Evolutionary conservation across 2,888 invertebrate species (phyloP), one percentile per base, ranked within the genome.

Genomic region (Dermolepida albohirtum): DNA sequence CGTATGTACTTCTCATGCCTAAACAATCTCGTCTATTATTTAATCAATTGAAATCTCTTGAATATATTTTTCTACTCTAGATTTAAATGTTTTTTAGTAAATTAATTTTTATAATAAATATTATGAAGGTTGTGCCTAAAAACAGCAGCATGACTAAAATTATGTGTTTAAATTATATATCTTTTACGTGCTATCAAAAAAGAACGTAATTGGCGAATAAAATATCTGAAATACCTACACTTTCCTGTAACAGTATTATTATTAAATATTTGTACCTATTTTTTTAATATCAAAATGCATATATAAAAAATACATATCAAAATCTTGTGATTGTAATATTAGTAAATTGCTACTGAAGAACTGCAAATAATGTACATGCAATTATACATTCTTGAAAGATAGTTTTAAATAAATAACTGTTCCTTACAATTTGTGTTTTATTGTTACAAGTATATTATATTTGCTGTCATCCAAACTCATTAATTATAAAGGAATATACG

Each of bases 401-500:
- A 67, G 63, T 67, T 67, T 67, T 67, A 63, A 67, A 67, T 67
- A 67, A 67, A 67, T 67, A 40, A 67, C 52, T 67, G 59, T 66
- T 66, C 66, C 66, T 66, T 57, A 49, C 7, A 14, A n/a, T 12
- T 5, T 16, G 50, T 41, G 29, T 66, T 59, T 66, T 47, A 44
- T 27, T 59, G 14, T 50, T 11, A 11, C 22, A 8, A 17, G 10
- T 22, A 8, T n/a, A 50, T 47, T 14, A 34, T 6, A 34, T 34
- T n/a, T n/a, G n/a, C n/a, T n/a, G n/a, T n/a, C n/a, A n/a, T n/a
- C n/a, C n/a, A n/a, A n/a, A n/a, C n/a, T n/a, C n/a, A n/a, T n/a
- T n/a, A n/a, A n/a, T n/a, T n/a, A n/a, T n/a, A n/a, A n/a, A n/a
- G n/a, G n/a, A n/a, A n/a, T n/a, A n/a, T n/a, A n/a, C n/a, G n/a